phyloP scores from a whole-genome alignment of 2,113 vertebrate species.

The Sinocyclocheilus maitianheensis region DNA sequence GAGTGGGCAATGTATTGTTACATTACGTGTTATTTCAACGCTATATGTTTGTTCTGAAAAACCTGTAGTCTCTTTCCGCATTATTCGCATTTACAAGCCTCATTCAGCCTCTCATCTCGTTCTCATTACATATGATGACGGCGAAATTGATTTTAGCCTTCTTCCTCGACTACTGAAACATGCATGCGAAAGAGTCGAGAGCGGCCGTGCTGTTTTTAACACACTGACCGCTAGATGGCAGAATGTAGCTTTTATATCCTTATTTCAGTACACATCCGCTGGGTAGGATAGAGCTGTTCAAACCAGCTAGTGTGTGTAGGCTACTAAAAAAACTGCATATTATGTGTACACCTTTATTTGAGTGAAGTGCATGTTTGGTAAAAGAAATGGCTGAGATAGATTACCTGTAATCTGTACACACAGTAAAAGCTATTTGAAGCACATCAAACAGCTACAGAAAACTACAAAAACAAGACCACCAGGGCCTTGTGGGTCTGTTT shows the following conservation, averaged over 20 bases:
- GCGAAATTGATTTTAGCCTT: not conserved
- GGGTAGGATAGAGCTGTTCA: not conserved
- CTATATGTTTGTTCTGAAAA: not conserved
- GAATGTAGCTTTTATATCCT: not conserved
- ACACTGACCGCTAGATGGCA: conserved; percentile 47
- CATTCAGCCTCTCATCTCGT: not conserved
- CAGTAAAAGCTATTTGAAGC: not conserved
- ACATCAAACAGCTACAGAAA: not conserved
- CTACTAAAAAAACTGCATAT: not conserved
- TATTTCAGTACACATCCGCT: not conserved
- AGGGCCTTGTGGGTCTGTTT: not conserved
- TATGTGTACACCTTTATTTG: not conserved
- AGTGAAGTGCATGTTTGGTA: not conserved
- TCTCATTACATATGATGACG: not conserved
- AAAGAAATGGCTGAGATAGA: not conserved
- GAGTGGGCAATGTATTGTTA: not conserved
- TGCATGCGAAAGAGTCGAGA: not conserved
- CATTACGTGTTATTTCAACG: not conserved
- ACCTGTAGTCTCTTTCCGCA: not conserved
- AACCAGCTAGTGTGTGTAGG: not conserved
- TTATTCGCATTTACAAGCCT: not conserved
- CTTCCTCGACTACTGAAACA: not conserved
- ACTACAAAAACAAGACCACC: not conserved
- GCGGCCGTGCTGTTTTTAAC: not conserved
- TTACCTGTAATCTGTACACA: not conserved